phyloP scores from a whole-genome alignment of 2,888 invertebrate genomes.

The Reticulitermes lucifugus region DNA sequence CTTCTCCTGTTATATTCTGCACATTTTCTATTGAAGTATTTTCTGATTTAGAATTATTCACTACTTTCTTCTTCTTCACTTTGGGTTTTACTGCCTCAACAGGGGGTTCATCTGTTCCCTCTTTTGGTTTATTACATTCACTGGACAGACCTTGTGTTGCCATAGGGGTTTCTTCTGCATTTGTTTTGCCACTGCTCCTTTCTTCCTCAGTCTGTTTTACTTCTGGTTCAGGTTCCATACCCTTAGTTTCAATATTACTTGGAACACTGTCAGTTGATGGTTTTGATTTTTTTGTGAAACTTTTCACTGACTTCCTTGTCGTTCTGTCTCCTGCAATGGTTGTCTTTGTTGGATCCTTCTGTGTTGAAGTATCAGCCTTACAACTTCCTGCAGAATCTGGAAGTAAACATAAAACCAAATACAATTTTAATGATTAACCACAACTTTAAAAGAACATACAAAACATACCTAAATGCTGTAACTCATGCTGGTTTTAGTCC shows the following conservation, averaged over 20 bases:
- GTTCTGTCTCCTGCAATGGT: slow-evolving; percentile 5
- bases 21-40: slow-evolving; percentile 48
- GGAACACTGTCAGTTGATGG: slow-evolving; percentile 57
- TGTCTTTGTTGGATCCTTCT: background rate
- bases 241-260: slow-evolving; percentile 59
- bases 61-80: slow-evolving; percentile 52
- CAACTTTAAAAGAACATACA: too few relatives aligned
- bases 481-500: too few relatives aligned
- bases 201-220: slow-evolving; percentile 3
- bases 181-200: background rate
- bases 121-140: slow-evolving; percentile 40
- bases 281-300: slow-evolving; percentile 34
- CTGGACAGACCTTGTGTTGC: background rate
- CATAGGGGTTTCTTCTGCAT: slow-evolving; percentile 11
- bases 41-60: slow-evolving; percentile 42
- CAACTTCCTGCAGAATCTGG: background rate
- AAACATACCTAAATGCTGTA: too few relatives aligned
- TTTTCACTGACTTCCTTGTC: slow-evolving; percentile 34
- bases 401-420: background rate
- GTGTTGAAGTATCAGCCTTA: background rate
- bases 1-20: slow-evolving; percentile 9
- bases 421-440: background rate
- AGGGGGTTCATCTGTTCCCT: slow-evolving; percentile 43
- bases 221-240: slow-evolving; percentile 50
- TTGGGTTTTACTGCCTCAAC: slow-evolving; percentile 39